A percentile compares a stretch with the other conserved stretches of the same genome.
phyloP scores from a whole-genome alignment of 1,140 invertebrate species.

The Drosophila biarmipes region DNA sequence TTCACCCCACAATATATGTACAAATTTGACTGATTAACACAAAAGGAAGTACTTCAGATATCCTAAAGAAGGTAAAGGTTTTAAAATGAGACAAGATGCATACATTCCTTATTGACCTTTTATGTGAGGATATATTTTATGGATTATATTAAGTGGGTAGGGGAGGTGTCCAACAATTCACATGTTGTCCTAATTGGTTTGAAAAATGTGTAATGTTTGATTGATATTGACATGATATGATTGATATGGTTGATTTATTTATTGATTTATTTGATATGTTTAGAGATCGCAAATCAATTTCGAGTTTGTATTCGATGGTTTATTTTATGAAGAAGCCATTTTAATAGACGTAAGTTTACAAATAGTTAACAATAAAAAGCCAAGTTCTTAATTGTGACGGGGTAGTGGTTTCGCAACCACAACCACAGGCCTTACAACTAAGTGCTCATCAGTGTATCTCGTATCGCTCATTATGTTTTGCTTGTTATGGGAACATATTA shows the following conservation, averaged over 20 bases:
- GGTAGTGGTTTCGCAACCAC: background rate
- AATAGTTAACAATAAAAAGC: no score
- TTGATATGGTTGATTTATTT: no score
- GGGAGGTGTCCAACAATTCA: background rate
- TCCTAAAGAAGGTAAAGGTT: background rate
- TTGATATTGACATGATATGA: no score
- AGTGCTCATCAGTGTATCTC: constrained; percentile 4
- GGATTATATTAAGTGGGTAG: background rate
- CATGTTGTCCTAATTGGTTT: no score
- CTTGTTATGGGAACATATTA: constrained; percentile 8
- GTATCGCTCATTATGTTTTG: constrained; percentile 19
- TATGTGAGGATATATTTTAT: background rate
- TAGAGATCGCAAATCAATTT: no score
- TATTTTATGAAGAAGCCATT: no score
- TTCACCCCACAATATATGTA: background rate
- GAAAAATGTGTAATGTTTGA: no score
- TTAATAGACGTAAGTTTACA: no score
- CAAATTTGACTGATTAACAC: background rate
- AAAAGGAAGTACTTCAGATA: background rate
- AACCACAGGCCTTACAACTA: background rate
- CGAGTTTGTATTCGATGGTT: no score
- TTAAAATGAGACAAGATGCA: background rate
- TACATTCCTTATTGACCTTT: background rate
- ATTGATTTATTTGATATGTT: no score
- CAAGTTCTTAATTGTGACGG: background rate